Percentiles rank a stretch among this genome's conserved stretches.
These are phyloP conservation scores for Condylostylus longicornis DNA, from an alignment of 1,140 invertebrate species.

Conservation along the genomic window DNA sequence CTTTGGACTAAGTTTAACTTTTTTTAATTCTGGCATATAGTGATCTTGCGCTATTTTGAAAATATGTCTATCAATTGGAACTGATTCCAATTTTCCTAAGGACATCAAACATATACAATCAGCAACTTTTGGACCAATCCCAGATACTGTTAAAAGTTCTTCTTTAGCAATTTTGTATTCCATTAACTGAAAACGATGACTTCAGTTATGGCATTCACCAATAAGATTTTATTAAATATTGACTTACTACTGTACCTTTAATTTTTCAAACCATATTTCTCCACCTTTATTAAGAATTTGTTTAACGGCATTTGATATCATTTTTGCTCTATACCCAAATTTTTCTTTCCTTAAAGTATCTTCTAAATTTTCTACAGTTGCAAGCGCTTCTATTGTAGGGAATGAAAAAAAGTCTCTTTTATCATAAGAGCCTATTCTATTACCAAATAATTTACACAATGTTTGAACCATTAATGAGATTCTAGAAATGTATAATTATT, in stretches of 20 bases:
- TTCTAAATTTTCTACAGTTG: constrained; percentile 41
- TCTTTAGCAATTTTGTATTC: constrained; percentile 57
- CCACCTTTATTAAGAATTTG: constrained; percentile 51
- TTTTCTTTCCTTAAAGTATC: constrained; percentile 54
- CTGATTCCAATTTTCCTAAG: constrained; percentile 68
- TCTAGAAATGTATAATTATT: constrained; percentile 33
- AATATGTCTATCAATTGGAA: constrained; percentile 95
- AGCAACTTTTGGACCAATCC: constrained; percentile 89
- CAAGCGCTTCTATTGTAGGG: constrained; percentile 54
- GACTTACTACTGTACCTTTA: no score
- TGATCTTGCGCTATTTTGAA: constrained; percentile 73
- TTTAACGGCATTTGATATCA: constrained; percentile 58
- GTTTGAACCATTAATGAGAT: constrained; percentile 87
- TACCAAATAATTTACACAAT: constrained; percentile 68
- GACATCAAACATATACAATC: constrained; percentile 98
- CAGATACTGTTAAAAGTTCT: constrained; percentile 60
- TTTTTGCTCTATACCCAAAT: constrained; percentile 87
- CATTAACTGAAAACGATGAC: constrained; percentile 29
- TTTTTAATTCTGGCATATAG: constrained; percentile 66
- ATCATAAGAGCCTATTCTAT: constrained; percentile 52
- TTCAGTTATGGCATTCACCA: no score
- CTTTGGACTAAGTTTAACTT: constrained; percentile 67
- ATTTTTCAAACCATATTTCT: constrained; percentile 49
- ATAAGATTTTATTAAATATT: no score
- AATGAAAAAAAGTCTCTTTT: constrained; percentile 60